A percentile compares a stretch with the other conserved stretches of the same genome.
Evolutionary conservation across 1,140 invertebrate genomes (phyloP).

Genomic region (Hermetia illucens): DNA sequence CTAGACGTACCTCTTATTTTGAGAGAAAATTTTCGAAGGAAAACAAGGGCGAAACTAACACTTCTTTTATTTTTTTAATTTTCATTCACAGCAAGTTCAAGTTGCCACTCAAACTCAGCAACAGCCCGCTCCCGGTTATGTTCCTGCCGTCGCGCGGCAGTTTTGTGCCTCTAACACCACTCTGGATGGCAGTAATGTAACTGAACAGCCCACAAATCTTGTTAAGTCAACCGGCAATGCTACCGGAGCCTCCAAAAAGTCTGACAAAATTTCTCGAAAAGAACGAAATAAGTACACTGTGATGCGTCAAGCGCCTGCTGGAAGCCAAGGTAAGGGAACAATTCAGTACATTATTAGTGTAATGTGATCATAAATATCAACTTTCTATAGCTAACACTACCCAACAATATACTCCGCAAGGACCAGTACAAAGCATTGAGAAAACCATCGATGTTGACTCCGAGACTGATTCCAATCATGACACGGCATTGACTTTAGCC

Average conservation of each 20-base stretch:
- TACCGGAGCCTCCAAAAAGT: slow-evolving; percentile 24
- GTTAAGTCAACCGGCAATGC: slow-evolving; percentile 27
- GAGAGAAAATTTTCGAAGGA: neutral
- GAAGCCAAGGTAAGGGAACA: slow-evolving; percentile 31
- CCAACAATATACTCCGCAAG: slow-evolving; percentile 24
- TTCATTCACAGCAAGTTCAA: slow-evolving; percentile 35
- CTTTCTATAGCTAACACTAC: slow-evolving; percentile 13
- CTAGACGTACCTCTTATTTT: too few relatives aligned
- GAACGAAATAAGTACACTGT: slow-evolving; percentile 22
- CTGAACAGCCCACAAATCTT: neutral
- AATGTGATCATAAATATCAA: too few relatives aligned
- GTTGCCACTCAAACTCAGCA: slow-evolving; percentile 39
- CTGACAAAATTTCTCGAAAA: slow-evolving; percentile 28
- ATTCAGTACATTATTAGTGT: slow-evolving; percentile 12
- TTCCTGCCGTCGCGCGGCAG: neutral
- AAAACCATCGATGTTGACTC: slow-evolving; percentile 83
- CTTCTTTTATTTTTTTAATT: slow-evolving; percentile 1
- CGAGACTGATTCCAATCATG: slow-evolving; percentile 95
- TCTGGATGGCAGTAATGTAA: neutral
- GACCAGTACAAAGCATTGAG: slow-evolving; percentile 29
- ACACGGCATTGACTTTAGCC: slow-evolving; percentile 92
- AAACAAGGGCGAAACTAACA: too few relatives aligned
- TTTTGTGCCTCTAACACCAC: neutral
- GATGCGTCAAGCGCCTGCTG: slow-evolving; percentile 31
- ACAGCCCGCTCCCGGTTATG: slow-evolving; percentile 22